These are phyloP conservation scores for Cairina moschata DNA, from an alignment of 2,113 vertebrate genomes.

Conservation along the genomic window DNA sequence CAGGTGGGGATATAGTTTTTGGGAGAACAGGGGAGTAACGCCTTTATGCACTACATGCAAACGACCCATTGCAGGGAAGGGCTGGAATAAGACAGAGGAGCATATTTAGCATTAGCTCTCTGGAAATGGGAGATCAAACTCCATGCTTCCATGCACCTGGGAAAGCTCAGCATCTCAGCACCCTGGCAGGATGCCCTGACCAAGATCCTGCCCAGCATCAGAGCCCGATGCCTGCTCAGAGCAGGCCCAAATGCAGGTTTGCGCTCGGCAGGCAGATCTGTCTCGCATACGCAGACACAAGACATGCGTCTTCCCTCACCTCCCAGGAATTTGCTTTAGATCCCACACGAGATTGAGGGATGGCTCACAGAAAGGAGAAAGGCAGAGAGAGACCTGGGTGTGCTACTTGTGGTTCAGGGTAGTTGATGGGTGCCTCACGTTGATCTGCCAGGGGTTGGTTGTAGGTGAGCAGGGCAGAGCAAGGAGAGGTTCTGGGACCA, in stretches of 20 bases:
- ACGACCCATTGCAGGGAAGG: too few species aligned
- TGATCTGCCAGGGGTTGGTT: background rate
- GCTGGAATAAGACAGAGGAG: too few species aligned
- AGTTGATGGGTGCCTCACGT: background rate
- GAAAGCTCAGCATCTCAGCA: background rate
- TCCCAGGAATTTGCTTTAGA: slow-evolving; percentile 10
- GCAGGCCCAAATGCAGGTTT: background rate
- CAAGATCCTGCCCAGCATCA: background rate
- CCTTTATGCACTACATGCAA: too few species aligned
- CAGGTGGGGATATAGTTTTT: too few species aligned
- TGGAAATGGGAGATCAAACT: background rate
- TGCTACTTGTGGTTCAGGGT: background rate
- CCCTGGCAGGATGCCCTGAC: background rate
- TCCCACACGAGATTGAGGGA: background rate
- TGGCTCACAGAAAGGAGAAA: background rate
- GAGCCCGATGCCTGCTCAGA: background rate
- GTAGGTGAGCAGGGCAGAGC: background rate
- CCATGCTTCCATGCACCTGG: background rate
- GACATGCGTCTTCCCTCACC: background rate
- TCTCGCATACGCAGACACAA: background rate
- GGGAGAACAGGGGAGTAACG: too few species aligned
- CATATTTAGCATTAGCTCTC: background rate
- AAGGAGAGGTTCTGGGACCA: background rate
- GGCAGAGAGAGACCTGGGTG: background rate
- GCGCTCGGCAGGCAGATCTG: background rate